Base-by-base conservation (phyloP, 2,888 invertebrate species). In the Macropis europaea region DNA sequence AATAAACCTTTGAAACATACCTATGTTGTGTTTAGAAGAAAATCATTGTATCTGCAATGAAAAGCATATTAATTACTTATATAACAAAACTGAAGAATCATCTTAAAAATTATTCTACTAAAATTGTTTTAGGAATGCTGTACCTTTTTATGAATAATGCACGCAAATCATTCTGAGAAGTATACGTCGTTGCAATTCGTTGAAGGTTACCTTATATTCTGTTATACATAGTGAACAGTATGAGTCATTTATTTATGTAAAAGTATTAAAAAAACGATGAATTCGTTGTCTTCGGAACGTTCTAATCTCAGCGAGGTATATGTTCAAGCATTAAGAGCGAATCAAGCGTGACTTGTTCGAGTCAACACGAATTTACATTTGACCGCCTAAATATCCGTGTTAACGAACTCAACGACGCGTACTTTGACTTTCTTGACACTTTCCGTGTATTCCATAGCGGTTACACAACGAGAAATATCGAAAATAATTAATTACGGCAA, bases 201-300 rank as follows among this genome's bases (percentile, higher is more conserved):
- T 62, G 28, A 32, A 61, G 61, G 61, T 73, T 73, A 72, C 7
- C 42, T 67, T 57, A 17, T 13, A 72, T 57, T 36, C 26, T 53
- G 17, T 34, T 54, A 47, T 26, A 32, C 53, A 43, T 26, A 68
- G 42, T 30, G 36, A 13, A 13, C 34, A 42, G n/a, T 48, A 43
- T 9, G 11, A 54, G 28, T 62, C 26, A 17, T 34, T 61, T 32
- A 17, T 34, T 61, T 17, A 6, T 9, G 6, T 5, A 36, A 6
- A 13, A 43, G 9, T 50, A 24, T 26, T 0, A 6, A 32, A 24
- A 17, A 30, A 24, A 13, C 19, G 19, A 40, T 11, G n/a, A 42
- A 50, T 67, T 74, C 72, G 67, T 72, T 72, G 59, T 43, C n/a
- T 48, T 40, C 7, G 19, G 6, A 47, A 56, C 9, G 0, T 66